Percentiles rank a stretch among this genome's conserved stretches.
Evolutionary conservation across 1,140 invertebrate genomes (phyloP).

Genomic region (Magallana angulata): DNA sequence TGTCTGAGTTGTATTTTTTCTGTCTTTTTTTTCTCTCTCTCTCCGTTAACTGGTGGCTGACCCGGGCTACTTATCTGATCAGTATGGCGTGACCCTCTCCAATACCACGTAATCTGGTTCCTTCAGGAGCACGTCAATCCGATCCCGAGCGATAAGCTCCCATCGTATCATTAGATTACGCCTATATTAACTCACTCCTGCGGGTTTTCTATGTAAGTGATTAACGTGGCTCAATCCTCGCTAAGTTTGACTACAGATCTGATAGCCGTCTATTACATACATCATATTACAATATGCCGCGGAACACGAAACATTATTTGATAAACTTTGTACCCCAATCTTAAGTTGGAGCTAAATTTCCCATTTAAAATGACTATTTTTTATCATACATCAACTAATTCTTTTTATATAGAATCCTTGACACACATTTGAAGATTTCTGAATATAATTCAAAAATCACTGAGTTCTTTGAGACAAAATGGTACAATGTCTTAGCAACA

Average conservation of each 20-base stretch:
- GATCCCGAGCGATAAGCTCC: background rate
- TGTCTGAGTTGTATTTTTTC: no score
- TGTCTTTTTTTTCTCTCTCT: no score
- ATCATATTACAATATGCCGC: background rate
- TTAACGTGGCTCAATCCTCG: background rate
- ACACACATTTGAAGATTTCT: slow-evolving; percentile 2
- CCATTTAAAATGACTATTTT: background rate
- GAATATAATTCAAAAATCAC: background rate
- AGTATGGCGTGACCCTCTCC: slow-evolving; percentile 2
- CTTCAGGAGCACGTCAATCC: background rate
- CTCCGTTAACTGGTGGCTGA: background rate
- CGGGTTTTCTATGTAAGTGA: slow-evolving; percentile 24
- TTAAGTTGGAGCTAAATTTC: background rate
- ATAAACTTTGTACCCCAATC: background rate
- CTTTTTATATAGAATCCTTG: slow-evolving; percentile 2
- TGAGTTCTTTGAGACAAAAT: no score
- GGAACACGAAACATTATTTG: slow-evolving; percentile 26
- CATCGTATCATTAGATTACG: slow-evolving; percentile 13
- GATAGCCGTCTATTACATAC: background rate
- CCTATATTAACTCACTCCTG: background rate
- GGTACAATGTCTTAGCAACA: no score
- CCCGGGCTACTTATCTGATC: background rate
- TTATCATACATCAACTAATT: background rate
- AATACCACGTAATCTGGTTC: slow-evolving; percentile 5
- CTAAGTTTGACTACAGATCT: background rate